Base-by-base conservation (phyloP, 2,797 vertebrate genomes). In the Lepus townsendii region DNA sequence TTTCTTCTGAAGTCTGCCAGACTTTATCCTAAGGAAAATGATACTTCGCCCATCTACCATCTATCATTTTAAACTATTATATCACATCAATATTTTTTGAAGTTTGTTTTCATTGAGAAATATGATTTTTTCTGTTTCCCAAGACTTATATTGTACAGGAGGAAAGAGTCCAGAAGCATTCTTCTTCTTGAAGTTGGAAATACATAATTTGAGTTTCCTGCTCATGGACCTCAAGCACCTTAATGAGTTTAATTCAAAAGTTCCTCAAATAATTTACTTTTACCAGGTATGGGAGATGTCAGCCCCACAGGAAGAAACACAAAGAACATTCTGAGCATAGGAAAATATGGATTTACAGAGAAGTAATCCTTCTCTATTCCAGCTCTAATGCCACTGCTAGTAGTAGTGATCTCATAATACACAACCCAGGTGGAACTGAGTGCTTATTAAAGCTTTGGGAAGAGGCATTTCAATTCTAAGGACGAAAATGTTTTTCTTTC, bases 71-170 rank as follows among this genome's bases (percentile, higher is more conserved):
- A 72, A 96, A 97, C 62, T 93, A 60, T 93, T 92, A 69, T 95
- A 95, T 95, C 68, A 96, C 95, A 91, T 96, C 72, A 97, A 87
- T 88, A 90, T 68, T 92, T 92, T 90, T 95, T 85, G 30, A 96
- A 92, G 91, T 87, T 95, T 95, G 57, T 95, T 97, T 97, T 96
- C 83, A 91, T 89, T 79, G 91, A 96, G 72, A 69, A 95, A 95
- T 96, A 32, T 93, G 77, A 95, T 96, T 96, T 95, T 9, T 32
- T 96, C 17, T 93, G 54, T 94, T 96, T 94, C 19, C 38, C 12
- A 69, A 71, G 71, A 63, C 87, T 96, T 94, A 88, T 79, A 90
- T 83, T 96, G 35, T 88, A 54, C 26, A 86, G 35, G 47, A 30
- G 68, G 54, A 85, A 90, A 82, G 72, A 93, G 30, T 94, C 92